Base-by-base conservation (phyloP, 2,888 invertebrate genomes). In the Agrilus cyanescens region DNA sequence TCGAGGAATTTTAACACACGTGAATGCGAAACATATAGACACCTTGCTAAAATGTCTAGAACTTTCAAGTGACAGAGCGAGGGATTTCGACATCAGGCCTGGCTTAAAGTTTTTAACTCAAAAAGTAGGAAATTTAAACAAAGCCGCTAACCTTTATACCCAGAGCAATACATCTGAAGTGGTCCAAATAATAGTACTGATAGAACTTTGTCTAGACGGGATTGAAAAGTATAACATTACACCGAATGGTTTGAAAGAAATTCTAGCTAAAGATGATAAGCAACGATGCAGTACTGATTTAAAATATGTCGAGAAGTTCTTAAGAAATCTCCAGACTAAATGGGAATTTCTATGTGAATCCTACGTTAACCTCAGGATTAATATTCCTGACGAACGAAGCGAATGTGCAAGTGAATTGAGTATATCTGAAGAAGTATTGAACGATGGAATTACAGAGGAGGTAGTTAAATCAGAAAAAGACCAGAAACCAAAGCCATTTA, bases 91-190 rank as follows among this genome's bases (percentile, higher is more conserved):
- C 64, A 75, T 80, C 7, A 75, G 94, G 29, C 94, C 94, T 0
- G 94, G 94, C 0, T 70, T 95, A 14, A 95, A 95, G 65, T 94
- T 95, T 63, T 75, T 95, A 3, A 80, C 93, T 48, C 94, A 95
- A 65, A 94, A 94, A 70, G 90, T 91, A 0, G 87, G 86, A 0
- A 85, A 85, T 58, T 74, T 89, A 49, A 85, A 84, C 46, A 78
- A 84, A 54, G 87, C 89, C 4, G 89, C 91, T 2, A 91, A 90
- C 66, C 70, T 91, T n/a, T 91, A 90, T 61, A 85, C 85, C 46
- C 93, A 93, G 67, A 88, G 91, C 8, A 89, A 90, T 29, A 88
- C 90, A 1, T 85, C 91, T 1, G 90, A 91, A 82, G 83, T 91
- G 32, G 84, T 93, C 14, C 85, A 87, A 65, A 81, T 87, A 40